Evolutionary conservation across 35 echinoderm and acorn worm genomes (phyloP), one percentile per base, ranked within the genome.

Genomic region (Heliocidaris tuberculata): DNA sequence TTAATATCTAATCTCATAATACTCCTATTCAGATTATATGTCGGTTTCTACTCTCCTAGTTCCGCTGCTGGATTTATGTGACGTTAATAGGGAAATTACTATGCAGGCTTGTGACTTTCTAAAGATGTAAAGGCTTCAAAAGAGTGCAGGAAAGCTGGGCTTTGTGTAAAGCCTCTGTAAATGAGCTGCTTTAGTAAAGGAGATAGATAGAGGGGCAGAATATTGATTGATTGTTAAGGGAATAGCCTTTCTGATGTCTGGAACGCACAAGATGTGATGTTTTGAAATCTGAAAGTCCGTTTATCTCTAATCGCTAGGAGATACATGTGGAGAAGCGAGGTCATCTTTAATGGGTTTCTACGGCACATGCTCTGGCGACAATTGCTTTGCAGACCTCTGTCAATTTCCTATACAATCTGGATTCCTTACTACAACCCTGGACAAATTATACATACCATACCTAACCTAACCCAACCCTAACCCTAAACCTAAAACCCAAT

Each of bases 151-250:
- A 78, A 78, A 78, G 65, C n/a, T 6, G 5, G 65, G 65, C 27
- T 78, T 78, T 78, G 65, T 78, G 21, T 78, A 78, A 78, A 78
- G 65, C 65, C 65, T 78, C 65, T 78, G 19, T 78, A 78, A 78
- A 78, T 78, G 65, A 78, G 21, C 21, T 78, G 65, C 65, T 78
- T 78, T 27, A n/a, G 65, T n/a, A 78, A 78, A n/a, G 21, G 11
- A 56, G 52, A 56, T 56, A 78, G 65, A 78, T 78, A 78, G 65
- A 78, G 21, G 65, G 27, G 65, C 65, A 78, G 65, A 78, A 78
- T 78, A 78, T 78, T 78, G 65, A 78, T 78, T 78, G 10, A 15
- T 78, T 78, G 65, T 27, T 56, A 27, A 0, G 65, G 65, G 65
- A 78, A 78, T 78, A n/a, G 65, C 27, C 65, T 78, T 78, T 78